Conservation (phyloP, 2,888 invertebrate species). For the Scaptomyza flava region DNA sequence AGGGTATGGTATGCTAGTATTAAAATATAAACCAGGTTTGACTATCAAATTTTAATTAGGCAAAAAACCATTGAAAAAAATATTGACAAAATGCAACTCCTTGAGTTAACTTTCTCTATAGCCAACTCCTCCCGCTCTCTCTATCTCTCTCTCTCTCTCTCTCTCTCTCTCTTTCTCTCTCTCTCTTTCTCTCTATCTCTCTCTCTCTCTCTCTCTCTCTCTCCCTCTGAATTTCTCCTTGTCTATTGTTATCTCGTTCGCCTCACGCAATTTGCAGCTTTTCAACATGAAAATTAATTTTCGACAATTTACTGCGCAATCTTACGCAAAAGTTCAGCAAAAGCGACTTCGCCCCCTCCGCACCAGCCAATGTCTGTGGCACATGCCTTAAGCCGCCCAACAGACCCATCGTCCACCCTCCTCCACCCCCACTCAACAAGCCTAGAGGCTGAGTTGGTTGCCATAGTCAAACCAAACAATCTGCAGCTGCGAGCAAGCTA, state of each 20-base stretch:
- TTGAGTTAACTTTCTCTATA: constrained; percentile 46
- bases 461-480: constrained; percentile 72
- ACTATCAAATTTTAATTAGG: constrained; percentile 81
- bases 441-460: constrained; percentile 8
- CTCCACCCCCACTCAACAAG: background rate
- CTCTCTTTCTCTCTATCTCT: background rate
- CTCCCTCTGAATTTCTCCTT: background rate
- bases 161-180: background rate
- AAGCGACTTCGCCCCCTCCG: constrained; percentile 53
- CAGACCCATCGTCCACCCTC: background rate
- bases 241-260: constrained; percentile 38
- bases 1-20: background rate
- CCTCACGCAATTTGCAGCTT: constrained; percentile 74
- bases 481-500: constrained; percentile 56
- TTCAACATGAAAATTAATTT: constrained; percentile 82
- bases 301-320: constrained; percentile 82
- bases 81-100: constrained; percentile 77
- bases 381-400: constrained; percentile 4
- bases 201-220: constrained; percentile 4
- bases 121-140: constrained; percentile 1
- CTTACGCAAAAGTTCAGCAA: constrained; percentile 81
- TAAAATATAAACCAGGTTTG: background rate
- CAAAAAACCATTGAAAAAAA: constrained; percentile 80
- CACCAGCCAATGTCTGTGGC: background rate
- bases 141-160: background rate